Conservation (phyloP, 2,797 vertebrate genomes). For the Protonibea diacanthus region DNA sequence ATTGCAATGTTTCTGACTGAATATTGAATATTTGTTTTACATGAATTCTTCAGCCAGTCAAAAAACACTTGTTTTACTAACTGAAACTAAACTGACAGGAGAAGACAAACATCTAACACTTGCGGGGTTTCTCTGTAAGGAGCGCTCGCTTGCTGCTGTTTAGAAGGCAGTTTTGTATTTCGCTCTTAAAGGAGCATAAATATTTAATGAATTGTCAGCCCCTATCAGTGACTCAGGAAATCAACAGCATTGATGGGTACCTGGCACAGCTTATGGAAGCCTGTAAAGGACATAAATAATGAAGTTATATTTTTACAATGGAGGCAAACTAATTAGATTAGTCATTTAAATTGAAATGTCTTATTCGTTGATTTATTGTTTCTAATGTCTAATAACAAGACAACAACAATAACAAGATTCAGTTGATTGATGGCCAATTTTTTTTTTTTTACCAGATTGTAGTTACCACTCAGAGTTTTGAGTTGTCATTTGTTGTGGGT, state of each 20-base stretch:
- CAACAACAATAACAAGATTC: neutral
- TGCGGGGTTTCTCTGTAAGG: conserved; percentile 11
- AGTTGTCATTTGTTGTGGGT: neutral
- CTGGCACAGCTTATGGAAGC: conserved; percentile 26
- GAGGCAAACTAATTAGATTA: neutral
- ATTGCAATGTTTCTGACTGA: neutral
- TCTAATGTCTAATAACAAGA: neutral
- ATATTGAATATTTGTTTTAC: neutral
- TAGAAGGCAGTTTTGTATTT: conserved; percentile 49
- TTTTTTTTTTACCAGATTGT: neutral
- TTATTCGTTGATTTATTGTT: neutral
- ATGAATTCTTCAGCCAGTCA: neutral
- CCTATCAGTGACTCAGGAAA: conserved; percentile 44
- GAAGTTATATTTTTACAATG: conserved; percentile 16
- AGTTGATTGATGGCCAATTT: neutral
- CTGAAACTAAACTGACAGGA: conserved; percentile 1
- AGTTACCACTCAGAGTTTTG: neutral
- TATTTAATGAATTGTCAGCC: conserved; percentile 51
- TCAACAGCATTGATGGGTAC: conserved; percentile 34
- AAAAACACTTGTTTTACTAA: neutral
- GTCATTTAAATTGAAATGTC: neutral
- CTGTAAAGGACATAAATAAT: conserved; percentile 31
- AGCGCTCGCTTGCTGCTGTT: conserved; percentile 10
- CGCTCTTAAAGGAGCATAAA: conserved; percentile 53
- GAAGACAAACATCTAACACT: neutral